These are phyloP conservation scores for Scaptomyza cyrtandrae DNA, from an alignment of 2,888 invertebrate species.

Conservation along the genomic window DNA sequence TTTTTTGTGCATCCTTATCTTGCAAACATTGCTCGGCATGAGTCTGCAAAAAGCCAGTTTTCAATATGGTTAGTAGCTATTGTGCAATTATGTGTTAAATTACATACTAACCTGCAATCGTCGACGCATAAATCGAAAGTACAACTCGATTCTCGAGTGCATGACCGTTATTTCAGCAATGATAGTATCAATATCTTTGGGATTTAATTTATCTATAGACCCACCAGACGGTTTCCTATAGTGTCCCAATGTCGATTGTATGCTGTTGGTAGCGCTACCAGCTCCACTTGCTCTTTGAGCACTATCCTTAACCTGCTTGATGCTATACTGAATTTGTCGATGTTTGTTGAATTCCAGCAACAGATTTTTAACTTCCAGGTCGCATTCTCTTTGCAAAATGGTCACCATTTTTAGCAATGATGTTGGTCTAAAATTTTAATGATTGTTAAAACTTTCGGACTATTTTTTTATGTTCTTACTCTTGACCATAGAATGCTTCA, in stretches of 20 bases:
- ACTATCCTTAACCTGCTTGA: slow-evolving; percentile 87
- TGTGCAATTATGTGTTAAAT: neutral
- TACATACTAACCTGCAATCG: slow-evolving; percentile 87
- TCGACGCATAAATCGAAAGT: slow-evolving; percentile 93
- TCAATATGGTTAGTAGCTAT: neutral
- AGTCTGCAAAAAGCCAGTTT: slow-evolving; percentile 83
- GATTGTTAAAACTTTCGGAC: neutral
- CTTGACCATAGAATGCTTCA: slow-evolving; percentile 92
- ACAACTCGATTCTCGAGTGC: slow-evolving; percentile 95
- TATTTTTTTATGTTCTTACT: slow-evolving; percentile 39
- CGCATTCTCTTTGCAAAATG: slow-evolving; percentile 92
- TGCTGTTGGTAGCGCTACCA: slow-evolving; percentile 38
- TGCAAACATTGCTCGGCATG: slow-evolving; percentile 87
- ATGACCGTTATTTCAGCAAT: slow-evolving; percentile 96
- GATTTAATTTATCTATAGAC: slow-evolving; percentile 88
- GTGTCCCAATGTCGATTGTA: slow-evolving; percentile 77
- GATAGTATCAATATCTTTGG: slow-evolving; percentile 93
- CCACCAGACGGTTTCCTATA: slow-evolving; percentile 83
- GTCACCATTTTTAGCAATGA: slow-evolving; percentile 89
- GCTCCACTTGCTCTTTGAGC: slow-evolving; percentile 83
- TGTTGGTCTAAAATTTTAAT: slow-evolving; percentile 84
- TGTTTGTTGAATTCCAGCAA: slow-evolving; percentile 90
- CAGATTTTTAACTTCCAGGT: slow-evolving; percentile 87
- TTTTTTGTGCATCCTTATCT: slow-evolving; percentile 85
- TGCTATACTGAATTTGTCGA: slow-evolving; percentile 88